Base-by-base conservation (phyloP, 92 coral and sea anemone genomes). In the Bergia sp. region DNA sequence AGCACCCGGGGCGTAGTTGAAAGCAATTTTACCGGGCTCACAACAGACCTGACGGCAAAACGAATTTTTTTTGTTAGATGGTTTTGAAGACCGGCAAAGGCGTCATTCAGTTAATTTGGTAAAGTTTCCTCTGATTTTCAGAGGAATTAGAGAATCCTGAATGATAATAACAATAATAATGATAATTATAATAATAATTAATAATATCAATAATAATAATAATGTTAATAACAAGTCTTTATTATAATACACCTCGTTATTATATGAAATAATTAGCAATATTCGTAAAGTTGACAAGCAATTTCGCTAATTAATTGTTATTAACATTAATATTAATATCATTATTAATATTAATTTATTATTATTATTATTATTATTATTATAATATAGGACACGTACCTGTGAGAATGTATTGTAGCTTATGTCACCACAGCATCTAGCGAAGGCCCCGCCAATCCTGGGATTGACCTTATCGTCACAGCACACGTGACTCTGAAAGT, bases 361-460 rank as follows among this genome's bases (percentile, higher is more conserved):
- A 23, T 61, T 2, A 15, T 50, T 50, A 2, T 50, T 50, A 50
- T 11, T 45, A 57, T 18, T 57, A 57, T 11, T 57, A 57, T 0
- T 57, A 57, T 0, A 16, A 18, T 61, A 21, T 20, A 61, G 69
- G 29, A 18, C 69, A 21, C 69, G 18, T 49, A 88, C 85, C 77
- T 80, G 81, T 9, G 73, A 50, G 44, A 7, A 78, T 75, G 39
- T 66, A 36, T 89, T 72, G 84, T 85, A 85, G 85, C 92, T 85
- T 20, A 7, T 13, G 8, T 77, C 77, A 79, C 90, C 90, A 41
- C 92, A 90, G 53, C 92, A 90, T 80, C 45, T 86, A 43, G 86
- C 89, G 61, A 65, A 88, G 23, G 76, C 81, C 21, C 92, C 92
- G 53, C 89, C 92, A 10, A 79, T 23, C 80, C 77, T 81, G 3